Percentiles rank a stretch among this genome's conserved stretches.
Conservation (phyloP, 2,888 invertebrate genomes). For the Sylvicola fuscatus region DNA sequence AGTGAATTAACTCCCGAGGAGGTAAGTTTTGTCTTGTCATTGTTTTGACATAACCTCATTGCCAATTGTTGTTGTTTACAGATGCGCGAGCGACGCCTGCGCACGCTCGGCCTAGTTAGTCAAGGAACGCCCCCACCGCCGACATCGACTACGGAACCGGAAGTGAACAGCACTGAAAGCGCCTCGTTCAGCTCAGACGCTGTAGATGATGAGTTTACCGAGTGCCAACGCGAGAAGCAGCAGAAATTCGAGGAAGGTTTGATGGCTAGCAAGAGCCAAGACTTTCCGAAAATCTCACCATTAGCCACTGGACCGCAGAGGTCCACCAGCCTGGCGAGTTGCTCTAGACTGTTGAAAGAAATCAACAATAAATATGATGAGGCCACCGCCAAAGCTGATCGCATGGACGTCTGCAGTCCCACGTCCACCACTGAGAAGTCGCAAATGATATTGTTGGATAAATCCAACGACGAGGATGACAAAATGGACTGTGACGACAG, state of each 20-base stretch:
- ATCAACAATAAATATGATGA: not conserved
- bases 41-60: constrained; percentile 9
- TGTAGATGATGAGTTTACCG: not conserved
- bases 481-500: constrained; percentile 24
- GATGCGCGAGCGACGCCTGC: constrained; percentile 8
- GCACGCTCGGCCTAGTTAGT: constrained; percentile 6
- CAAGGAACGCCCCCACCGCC: not conserved
- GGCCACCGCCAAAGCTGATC: no score
- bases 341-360: constrained; percentile 7
- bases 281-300: not conserved
- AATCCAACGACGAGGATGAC: constrained; percentile 24
- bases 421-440: no score
- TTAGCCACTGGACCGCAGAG: not conserved
- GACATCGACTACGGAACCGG: not conserved
- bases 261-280: no score
- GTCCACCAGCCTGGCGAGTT: constrained; percentile 6
- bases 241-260: constrained; percentile 4
- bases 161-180: not conserved
- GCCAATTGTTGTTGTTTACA: constrained; percentile 2
- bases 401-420: no score
- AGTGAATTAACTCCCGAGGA: constrained; percentile 78
- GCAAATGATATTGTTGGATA: constrained; percentile 35
- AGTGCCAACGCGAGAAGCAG: constrained; percentile 5
- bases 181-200: not conserved
- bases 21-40: constrained; percentile 39